These are phyloP conservation scores for Pelagia noctiluca DNA, from an alignment of 30 jellyfish, hydroid and myxozoan species.

Conservation along the genomic window DNA sequence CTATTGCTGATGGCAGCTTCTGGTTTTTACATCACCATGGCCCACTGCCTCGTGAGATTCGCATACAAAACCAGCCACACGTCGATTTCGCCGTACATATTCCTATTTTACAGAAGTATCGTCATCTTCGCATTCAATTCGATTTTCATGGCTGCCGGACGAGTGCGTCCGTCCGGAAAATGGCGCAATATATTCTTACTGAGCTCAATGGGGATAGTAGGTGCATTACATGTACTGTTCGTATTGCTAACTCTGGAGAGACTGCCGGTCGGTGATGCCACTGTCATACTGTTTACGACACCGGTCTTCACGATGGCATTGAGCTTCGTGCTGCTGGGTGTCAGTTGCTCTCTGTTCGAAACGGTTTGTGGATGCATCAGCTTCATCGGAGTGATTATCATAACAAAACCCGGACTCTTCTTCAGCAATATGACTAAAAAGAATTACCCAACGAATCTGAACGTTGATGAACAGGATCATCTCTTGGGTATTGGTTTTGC, in stretches of 20 bases:
- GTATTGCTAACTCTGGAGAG: constrained; percentile 74
- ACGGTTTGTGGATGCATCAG: constrained; percentile 81
- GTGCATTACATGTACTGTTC: constrained; percentile 75
- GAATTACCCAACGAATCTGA: constrained; percentile 46
- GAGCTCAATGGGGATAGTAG: constrained; percentile 72
- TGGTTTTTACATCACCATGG: constrained; percentile 78
- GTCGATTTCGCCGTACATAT: constrained; percentile 59
- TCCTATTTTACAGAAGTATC: constrained; percentile 77
- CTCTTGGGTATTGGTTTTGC: constrained; percentile 71
- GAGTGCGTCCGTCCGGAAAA: constrained; percentile 64
- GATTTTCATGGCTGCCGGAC: constrained; percentile 75
- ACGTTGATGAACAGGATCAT: constrained; percentile 55
- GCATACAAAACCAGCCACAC: constrained; percentile 69
- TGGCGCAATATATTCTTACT: constrained; percentile 13
- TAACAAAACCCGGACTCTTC: constrained; percentile 86
- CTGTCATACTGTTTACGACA: constrained; percentile 91
- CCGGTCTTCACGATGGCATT: constrained; percentile 85
- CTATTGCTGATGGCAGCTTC: constrained; percentile 82
- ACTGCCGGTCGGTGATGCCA: constrained; percentile 85
- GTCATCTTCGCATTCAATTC: constrained; percentile 41
- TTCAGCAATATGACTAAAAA: constrained; percentile 49
- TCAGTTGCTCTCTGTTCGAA: constrained; percentile 73
- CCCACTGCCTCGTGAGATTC: constrained; percentile 77
- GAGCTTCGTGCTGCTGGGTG: constrained; percentile 74
- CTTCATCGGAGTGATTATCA: constrained; percentile 76